Base-by-base conservation (phyloP, 1,140 invertebrate species). In the Galleria mellonella region DNA sequence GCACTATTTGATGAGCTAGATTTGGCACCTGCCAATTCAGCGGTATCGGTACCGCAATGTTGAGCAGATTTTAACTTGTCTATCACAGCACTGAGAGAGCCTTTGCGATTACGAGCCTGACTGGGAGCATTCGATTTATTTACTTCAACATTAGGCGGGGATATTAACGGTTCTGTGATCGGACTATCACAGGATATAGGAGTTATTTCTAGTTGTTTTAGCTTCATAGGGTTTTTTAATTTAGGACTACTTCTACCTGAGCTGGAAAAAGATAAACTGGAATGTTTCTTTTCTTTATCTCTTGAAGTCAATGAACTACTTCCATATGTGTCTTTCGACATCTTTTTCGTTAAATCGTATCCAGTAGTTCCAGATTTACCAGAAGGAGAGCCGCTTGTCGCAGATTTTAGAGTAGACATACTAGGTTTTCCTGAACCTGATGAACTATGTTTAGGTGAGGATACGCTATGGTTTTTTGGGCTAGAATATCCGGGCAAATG, bases 401-500 rank as follows among this genome's bases (percentile, higher is more conserved):
- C 92, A 13, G 92, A 94, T 69, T 95, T 95, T n/a, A 95, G 72
- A 0, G 94, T 90, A 0, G 93, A 94, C 91, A 97, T 94, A 62
- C 94, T 96, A 0, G 95, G 94, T 69, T 97, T 97, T 0, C 95
- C 94, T 0, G 93, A 91, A 50, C 92, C 91, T 0, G 89, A 90
- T 0, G 89, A 89, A 40, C 88, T 89, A 47, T 94, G 93, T 74
- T 95, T 95, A 8, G 93, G 92, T 3, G 92, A 94, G 13, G 91
- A 92, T 0, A 91, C 89, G 17, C 91, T 75, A 73, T 89, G 71
- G 88, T 89, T 88, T 77, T 91, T 91, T 57, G 92, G 92, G 84
- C 89, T 93, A 38, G 86, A 91, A 49, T 88, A 90, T 33, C 88
- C 90, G 45, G 88, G 79, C 53, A 88, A 77, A 46, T 92, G 91